Evolutionary conservation across 2,888 invertebrate genomes (phyloP), one percentile per base, ranked within the genome.

Genomic region (Ariolimax columbianus): DNA sequence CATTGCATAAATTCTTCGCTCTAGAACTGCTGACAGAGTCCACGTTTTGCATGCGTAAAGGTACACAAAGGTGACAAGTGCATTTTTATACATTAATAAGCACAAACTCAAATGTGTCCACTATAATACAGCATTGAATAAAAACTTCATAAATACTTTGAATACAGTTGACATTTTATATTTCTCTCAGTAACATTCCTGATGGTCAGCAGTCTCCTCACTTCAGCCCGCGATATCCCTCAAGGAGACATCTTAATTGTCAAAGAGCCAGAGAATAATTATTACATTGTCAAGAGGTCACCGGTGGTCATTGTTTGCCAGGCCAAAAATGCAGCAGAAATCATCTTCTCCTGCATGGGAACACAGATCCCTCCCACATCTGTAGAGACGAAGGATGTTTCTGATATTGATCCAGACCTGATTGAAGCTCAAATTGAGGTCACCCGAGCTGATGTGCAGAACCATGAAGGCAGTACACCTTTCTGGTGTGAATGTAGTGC

Each of bases 401-500:
- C 63, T 26, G 86, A 86, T 59, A 83, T 73, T 55, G 77, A 81
- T 40, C 77, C 77, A 36, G 73, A 30, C 26, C 55, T 83, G 38
- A 66, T 84, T 51, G 59, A 83, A 40, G 84, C 87, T 6, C 47
- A 72, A 51, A 86, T 87, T 66, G 75, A 77, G 75, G 82, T 87
- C 40, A 66, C 83, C 0, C 30, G 79, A n/a, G 63, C 82, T 17
- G 84, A 84, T 73, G 59, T 87, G 33, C 59, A 47, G 23, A 82
- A 86, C 70, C 19, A 63, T 36, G 47, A 80, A n/a, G n/a, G 36
- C 0, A 33, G 47, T 0, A 43, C 36, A n/a, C 55, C 78, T 9
- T 87, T 82, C 77, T 78, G 78, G 87, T 87, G 87, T 63, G 66
- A 84, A 59, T 87, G 87, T 43, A 75, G 38, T n/a, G 87, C 84